Evolutionary conservation across 2,113 vertebrate genomes (phyloP), one percentile per base, ranked within the genome.

Genomic region (Glaucomys volans): DNA sequence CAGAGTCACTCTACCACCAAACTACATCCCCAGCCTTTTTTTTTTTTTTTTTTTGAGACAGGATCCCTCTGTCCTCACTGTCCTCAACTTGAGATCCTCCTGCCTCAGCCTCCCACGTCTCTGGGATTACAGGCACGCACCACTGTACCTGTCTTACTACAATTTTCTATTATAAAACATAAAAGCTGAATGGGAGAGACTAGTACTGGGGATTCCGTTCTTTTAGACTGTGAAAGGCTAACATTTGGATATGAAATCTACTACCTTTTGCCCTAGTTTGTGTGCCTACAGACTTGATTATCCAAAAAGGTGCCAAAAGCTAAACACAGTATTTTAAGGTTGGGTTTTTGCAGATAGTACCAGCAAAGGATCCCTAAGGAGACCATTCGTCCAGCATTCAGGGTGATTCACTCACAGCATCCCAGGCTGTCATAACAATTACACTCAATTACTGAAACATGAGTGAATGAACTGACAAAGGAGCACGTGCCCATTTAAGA

Each of bases 311-410:
- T 8, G 18, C 75, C 13, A 7, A 37, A 64, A 32, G 37, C 42
- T 59, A 40, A 0, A 20, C 64, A 10, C 11, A 47, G n/a, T 24
- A 79, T 28, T 62, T 62, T 62, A 28, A 37, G 50, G 3, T 59
- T 11, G 54, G 26, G 40, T 17, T 4, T 22, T 81, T 24, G 28
- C 44, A 50, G 16, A 87, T 35, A 80, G 35, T 18, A 7, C 64
- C 10, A 47, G 3, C 18, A 28, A 16, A 57, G 28, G 12, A 30
- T 35, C 12, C 26, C 42, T 54, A 0, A 37, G 42, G 18, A 3
- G 10, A 0, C 2, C 28, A 5, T 2, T 30, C 44, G n/a, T 71
- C 30, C 13, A 20, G 42, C 24, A 2, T 5, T 9, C 14, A 0
- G 50, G 57, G 10, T 1, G 2, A 4, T 44, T 87, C 24, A 50